Base-by-base conservation (phyloP, 2,888 invertebrate species). In the Poecilus cupreus region DNA sequence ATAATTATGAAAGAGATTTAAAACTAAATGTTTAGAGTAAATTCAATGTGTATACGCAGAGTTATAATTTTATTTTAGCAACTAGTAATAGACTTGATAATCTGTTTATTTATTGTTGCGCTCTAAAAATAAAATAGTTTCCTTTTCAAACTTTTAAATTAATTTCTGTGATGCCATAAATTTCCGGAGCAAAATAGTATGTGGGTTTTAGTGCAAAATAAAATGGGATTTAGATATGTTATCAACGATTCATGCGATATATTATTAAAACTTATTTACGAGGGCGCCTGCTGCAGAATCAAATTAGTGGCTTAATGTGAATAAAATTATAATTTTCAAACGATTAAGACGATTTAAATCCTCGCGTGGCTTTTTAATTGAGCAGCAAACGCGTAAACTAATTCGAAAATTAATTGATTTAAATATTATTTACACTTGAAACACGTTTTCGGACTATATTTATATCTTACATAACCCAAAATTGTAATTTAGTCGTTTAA, bases 261-360 rank as follows among this genome's bases (percentile, higher is more conserved):
- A 60, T 60, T 26, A 57, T 57, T 46, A 24, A 54, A 72, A 72
- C 13, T 72, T 24, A 72, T 46, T 72, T 72, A 46, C 13, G 24
- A 72, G n/a, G 24, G 43, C 46, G 46, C 43, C 46, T 18, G 18
- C 18, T 68, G n/a, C n/a, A 70, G 18, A 13, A 46, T 72, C 22
- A 72, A 72, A 72, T 46, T 46, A 72, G 46, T 24, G 46, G n/a
- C 20, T 68, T 68, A 72, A 72, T 72, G 46, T 43, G 72, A 72
- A 72, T 72, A 72, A 72, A 72, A 72, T 72, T 72, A 72, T 72
- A 72, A 72, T 72, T 72, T 72, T 20, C 72, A 11, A 24, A 18
- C 46, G 72, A 72, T 72, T 72, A 46, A 72, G 72, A 72, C 46
- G 24, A 68, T 68, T 68, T 46, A 72, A 46, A 11, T 46, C 46